Base-by-base conservation (phyloP, 2,888 invertebrate species). In the Macaria notata region DNA sequence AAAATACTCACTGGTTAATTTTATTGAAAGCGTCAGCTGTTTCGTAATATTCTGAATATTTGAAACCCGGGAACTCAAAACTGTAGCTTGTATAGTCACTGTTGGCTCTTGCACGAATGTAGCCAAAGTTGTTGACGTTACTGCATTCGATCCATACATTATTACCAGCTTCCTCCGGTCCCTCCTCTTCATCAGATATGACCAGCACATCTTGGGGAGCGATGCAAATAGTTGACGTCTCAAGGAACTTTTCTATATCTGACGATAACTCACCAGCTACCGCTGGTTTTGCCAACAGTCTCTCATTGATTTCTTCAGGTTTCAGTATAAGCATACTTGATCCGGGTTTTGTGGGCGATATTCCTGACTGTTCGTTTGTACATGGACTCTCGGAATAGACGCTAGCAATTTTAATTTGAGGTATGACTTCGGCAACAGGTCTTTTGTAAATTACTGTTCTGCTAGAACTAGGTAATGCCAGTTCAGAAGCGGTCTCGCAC, bases 291-390 rank as follows among this genome's bases (percentile, higher is more conserved):
- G 62, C 42, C 9, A 71, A 55, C 46, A 74, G 54, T 64, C 79
- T 82, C 66, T 83, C 75, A 66, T 90, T 90, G 36, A 91, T 90
- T 79, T 91, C 86, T 71, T 89, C 89, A 0, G 90, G 90, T 71
- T 88, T 90, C 57, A 91, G 78, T 62, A 91, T 70, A 59, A 82
- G 78, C 87, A 89, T 87, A 1, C 79, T 70, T 46, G 63, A 49
- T 66, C 66, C 46, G 44, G 49, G 8, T 46, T 41, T 7, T 7
- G 39, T 4, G 9, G 3, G 59, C 54, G 30, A 46, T 39, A 9
- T 59, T 54, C 38, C 46, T 19, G 19, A 19, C 19, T 19, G 19
- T 56, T 50, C 61, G 50, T 56, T 61, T 33, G 19, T 19, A 19
- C 19, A 19, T 19, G 19, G 1, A 19, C 2, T 19, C 19, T 59